Conservation (phyloP, 1,140 invertebrate species). For the Ips nitidus region DNA sequence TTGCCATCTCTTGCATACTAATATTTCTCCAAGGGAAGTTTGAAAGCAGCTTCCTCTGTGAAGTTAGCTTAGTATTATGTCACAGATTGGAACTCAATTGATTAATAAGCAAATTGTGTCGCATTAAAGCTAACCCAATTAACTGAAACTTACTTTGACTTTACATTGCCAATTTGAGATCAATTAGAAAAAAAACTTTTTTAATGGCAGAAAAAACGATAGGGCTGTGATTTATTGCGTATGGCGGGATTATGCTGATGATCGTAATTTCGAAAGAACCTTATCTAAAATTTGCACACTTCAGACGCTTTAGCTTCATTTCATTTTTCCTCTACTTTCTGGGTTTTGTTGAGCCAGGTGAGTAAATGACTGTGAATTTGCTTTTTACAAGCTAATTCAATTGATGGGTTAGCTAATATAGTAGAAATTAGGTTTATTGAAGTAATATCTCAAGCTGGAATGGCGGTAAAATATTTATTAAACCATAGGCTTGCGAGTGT, state of each 20-base stretch:
- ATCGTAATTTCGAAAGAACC: slow-evolving; percentile 9
- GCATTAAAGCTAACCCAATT: slow-evolving; percentile 12
- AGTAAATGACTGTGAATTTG: too few relatives aligned
- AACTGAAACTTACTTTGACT: neutral
- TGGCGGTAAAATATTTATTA: slow-evolving; percentile 34
- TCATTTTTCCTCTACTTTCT: neutral
- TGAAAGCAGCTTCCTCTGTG: slow-evolving; percentile 17
- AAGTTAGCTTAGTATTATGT: slow-evolving; percentile 23
- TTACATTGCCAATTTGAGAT: neutral
- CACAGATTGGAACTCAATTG: slow-evolving; percentile 27
- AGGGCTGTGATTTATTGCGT: slow-evolving; percentile 15
- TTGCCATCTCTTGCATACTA: slow-evolving; percentile 28
- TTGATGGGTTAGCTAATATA: too few relatives aligned
- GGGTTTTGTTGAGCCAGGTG: too few relatives aligned
- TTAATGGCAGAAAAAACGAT: neutral
- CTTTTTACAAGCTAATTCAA: too few relatives aligned
- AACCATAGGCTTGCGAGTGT: slow-evolving; percentile 27
- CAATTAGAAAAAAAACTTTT: neutral
- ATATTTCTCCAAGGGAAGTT: slow-evolving; percentile 22
- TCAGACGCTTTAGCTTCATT: slow-evolving; percentile 9
- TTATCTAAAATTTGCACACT: slow-evolving; percentile 18
- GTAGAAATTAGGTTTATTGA: slow-evolving; percentile 20
- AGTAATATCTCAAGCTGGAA: slow-evolving; percentile 18
- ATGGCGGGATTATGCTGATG: slow-evolving; percentile 11
- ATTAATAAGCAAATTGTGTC: slow-evolving; percentile 25